A percentile compares a stretch with the other conserved stretches of the same genome.
phyloP scores from a whole-genome alignment of 2,888 invertebrate species.

The Campaea margaritaria region DNA sequence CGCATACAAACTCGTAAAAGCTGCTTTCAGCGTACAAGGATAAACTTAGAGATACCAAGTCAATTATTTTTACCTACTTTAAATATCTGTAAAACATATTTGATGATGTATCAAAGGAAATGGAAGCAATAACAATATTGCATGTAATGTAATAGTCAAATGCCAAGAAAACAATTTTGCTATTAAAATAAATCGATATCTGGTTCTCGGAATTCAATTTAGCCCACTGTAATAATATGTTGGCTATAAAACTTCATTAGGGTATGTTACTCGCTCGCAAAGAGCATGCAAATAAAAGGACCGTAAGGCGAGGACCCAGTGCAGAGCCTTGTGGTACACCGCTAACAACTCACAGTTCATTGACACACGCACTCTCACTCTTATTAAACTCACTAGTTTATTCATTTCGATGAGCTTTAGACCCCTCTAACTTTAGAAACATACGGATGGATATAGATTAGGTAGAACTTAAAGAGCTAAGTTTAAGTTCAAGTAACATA shows the following conservation, averaged over 20 bases:
- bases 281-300: constrained; percentile 54
- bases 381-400: constrained; percentile 45
- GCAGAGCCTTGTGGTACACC: constrained; percentile 64
- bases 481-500: constrained; percentile 19
- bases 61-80: no score
- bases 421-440: constrained; percentile 17
- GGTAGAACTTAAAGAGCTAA: background rate
- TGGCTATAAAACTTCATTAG: constrained; percentile 48
- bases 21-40: background rate
- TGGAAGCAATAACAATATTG: background rate
- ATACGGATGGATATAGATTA: background rate
- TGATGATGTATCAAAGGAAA: background rate
- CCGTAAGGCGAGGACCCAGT: constrained; percentile 47
- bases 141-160: constrained; percentile 10
- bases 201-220: constrained; percentile 26
- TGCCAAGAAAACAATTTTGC: constrained; percentile 2
- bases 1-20: constrained; percentile 8
- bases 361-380: constrained; percentile 62
- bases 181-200: constrained; percentile 14
- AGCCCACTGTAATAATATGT: constrained; percentile 4
- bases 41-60: background rate
- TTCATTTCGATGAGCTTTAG: constrained; percentile 30
- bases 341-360: constrained; percentile 61
- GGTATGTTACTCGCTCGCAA: constrained; percentile 43
- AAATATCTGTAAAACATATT: background rate